Evolutionary conservation across 2,113 vertebrate species (phyloP).

Genomic region (Ailurus styani): DNA sequence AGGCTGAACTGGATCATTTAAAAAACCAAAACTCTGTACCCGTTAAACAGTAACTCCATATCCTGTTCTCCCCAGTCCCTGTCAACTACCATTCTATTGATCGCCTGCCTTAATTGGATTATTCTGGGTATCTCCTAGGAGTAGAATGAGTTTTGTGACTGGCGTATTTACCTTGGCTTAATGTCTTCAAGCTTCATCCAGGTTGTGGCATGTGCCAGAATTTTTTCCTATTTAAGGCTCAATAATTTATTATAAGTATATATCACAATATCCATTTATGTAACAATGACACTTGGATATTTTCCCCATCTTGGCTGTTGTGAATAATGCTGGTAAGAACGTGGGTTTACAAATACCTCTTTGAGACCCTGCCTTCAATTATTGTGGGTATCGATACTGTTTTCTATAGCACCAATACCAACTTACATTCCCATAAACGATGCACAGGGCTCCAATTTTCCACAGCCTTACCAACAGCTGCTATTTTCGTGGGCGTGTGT

Average conservation of each 20-base stretch:
- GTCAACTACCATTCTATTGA: not conserved
- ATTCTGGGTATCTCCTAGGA: not conserved
- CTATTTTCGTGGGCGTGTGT: not conserved
- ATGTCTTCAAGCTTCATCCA: not conserved
- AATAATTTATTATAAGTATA: not conserved
- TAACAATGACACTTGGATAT: not conserved
- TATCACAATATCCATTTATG: not conserved
- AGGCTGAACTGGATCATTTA: not conserved
- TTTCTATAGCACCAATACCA: not conserved
- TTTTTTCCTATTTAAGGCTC: not conserved
- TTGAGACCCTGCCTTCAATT: not conserved
- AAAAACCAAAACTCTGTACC: not conserved
- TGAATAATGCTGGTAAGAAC: not conserved
- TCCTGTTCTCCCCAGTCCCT: not conserved
- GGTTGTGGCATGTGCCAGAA: not conserved
- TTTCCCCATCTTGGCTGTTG: not conserved
- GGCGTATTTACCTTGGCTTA: not conserved
- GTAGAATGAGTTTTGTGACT: not conserved
- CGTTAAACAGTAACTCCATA: not conserved
- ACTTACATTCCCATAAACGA: not conserved
- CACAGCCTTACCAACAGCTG: not conserved
- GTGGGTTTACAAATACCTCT: not conserved
- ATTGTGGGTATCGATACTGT: not conserved
- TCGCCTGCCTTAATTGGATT: not conserved
- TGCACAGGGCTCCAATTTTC: not conserved